These are phyloP conservation scores for Parotia lawesii DNA, from an alignment of 2,113 vertebrate species.

Conservation along the genomic window DNA sequence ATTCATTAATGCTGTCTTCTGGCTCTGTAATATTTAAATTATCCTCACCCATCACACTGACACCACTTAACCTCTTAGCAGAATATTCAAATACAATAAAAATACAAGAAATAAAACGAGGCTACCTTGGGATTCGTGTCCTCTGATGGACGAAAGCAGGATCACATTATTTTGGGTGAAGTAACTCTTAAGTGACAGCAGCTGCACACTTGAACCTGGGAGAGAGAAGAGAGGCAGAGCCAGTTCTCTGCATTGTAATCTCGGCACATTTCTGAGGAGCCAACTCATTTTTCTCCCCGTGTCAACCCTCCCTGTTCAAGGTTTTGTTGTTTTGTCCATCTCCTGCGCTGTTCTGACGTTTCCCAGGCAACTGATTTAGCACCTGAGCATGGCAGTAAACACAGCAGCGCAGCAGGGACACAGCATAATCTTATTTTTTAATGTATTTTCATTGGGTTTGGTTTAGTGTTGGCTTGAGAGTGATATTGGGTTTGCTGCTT, in stretches of 20 bases:
- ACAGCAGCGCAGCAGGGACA: background rate
- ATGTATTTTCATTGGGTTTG: background rate
- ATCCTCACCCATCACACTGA: background rate
- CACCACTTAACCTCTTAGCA: background rate
- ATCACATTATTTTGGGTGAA: background rate
- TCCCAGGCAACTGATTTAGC: constrained; percentile 44
- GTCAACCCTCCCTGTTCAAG: background rate
- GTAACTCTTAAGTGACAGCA: background rate
- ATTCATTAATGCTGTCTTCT: background rate
- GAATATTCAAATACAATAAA: background rate
- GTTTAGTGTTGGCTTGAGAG: background rate
- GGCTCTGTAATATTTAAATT: background rate
- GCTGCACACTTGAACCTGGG: background rate
- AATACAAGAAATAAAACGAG: background rate
- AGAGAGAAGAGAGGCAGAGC: background rate
- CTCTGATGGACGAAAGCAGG: background rate
- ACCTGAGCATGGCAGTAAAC: constrained; percentile 19
- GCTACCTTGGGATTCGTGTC: background rate
- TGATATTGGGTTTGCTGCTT: background rate
- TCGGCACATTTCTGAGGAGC: background rate
- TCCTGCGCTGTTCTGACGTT: background rate
- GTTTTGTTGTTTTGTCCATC: background rate
- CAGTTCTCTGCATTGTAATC: background rate
- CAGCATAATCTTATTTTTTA: background rate
- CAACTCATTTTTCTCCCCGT: background rate